Evolutionary conservation across 2,888 invertebrate genomes (phyloP).

Genomic region (Lasioglossum morio): DNA sequence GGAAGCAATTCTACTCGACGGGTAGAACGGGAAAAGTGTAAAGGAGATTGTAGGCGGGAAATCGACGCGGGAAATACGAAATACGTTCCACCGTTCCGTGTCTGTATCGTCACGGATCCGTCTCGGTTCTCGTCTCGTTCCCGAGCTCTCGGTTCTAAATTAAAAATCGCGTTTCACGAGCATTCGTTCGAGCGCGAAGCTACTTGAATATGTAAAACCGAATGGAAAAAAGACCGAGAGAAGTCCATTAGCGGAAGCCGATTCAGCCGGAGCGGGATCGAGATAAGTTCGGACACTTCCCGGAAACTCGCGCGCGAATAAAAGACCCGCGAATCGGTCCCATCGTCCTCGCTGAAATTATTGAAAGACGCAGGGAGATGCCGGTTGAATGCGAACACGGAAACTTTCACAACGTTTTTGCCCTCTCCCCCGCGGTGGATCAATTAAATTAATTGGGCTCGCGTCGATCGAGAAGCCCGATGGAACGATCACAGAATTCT

Average conservation of each 20-base stretch:
- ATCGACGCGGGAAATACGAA: slow-evolving; percentile 31
- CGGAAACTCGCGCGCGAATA: not conserved
- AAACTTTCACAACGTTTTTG: not conserved
- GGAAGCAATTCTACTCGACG: slow-evolving; percentile 22
- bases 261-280: not conserved
- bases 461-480: not conserved
- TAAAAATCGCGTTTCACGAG: slow-evolving; percentile 8
- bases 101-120: not conserved
- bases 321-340: not conserved
- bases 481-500: not conserved
- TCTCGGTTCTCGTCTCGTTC: not conserved
- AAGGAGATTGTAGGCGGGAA: slow-evolving; percentile 46
- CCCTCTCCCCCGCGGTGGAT: not conserved
- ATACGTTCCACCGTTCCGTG: not conserved
- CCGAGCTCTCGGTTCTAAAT: not conserved
- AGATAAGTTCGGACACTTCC: not conserved
- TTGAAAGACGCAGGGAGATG: not conserved
- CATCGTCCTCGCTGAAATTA: not conserved
- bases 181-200: not conserved
- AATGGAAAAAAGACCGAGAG: not conserved
- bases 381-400: not conserved
- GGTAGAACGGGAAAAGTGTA: slow-evolving; percentile 10
- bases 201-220: slow-evolving; percentile 16
- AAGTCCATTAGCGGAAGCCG: slow-evolving; percentile 8
- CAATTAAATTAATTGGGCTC: slow-evolving; percentile 1